Conservation (phyloP, 2,113 vertebrate species). For the Nipponia nippon region DNA sequence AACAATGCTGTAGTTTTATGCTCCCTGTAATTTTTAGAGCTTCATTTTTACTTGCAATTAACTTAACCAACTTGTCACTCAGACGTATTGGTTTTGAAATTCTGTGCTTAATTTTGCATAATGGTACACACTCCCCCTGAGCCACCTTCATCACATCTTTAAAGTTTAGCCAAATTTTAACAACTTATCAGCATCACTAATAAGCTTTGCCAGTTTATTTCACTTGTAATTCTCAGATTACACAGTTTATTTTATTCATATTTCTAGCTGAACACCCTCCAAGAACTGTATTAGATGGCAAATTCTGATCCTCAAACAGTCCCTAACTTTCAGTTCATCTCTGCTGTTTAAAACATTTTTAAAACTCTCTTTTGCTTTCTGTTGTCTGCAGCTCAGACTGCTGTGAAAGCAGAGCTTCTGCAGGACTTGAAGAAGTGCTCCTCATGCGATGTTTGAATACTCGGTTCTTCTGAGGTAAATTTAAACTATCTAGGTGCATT, state of each 20-base stretch:
- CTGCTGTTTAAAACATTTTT: background rate
- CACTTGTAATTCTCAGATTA: background rate
- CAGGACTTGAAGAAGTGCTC: background rate
- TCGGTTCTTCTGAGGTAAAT: background rate
- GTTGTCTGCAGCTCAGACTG: background rate
- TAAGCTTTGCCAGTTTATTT: constrained; percentile 1
- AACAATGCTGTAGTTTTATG: constrained; percentile 48
- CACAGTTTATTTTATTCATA: background rate
- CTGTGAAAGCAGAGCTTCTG: background rate
- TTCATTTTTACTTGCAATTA: constrained; percentile 68
- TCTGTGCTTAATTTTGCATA: constrained; percentile 57
- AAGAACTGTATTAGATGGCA: background rate
- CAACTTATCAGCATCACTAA: background rate
- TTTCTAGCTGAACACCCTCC: background rate
- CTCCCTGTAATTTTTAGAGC: constrained; percentile 60
- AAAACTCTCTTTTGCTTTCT: background rate
- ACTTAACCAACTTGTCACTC: constrained; percentile 68
- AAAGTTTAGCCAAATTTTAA: constrained; percentile 36
- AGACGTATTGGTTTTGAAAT: constrained; percentile 51
- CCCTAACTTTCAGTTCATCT: background rate
- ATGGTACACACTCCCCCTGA: constrained; percentile 40
- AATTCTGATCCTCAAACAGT: background rate
- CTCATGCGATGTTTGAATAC: background rate
- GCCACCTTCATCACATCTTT: constrained; percentile 6
- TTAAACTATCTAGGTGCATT: background rate